A percentile compares a stretch with the other conserved stretches of the same genome.
phyloP scores from a whole-genome alignment of 2,797 vertebrate genomes.

The Poliocrania exsul region DNA sequence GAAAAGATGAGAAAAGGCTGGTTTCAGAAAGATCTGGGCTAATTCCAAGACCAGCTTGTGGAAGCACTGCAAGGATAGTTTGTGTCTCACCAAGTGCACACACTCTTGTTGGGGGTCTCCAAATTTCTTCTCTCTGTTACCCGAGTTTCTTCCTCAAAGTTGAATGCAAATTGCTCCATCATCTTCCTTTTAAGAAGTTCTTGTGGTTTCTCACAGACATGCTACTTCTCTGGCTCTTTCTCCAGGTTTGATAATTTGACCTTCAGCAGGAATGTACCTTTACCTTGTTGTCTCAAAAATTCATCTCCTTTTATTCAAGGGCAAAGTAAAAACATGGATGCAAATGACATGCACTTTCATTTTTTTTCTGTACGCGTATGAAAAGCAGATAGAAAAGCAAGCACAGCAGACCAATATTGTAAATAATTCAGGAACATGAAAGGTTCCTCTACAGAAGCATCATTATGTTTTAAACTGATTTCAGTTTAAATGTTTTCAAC shows the following conservation, averaged over 20 bases:
- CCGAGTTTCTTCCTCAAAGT: not conserved
- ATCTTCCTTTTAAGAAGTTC: not conserved
- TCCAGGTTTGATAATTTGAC: not conserved
- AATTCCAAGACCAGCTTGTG: not conserved
- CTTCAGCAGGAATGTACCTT: not conserved
- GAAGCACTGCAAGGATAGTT: not conserved
- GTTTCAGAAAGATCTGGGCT: not conserved
- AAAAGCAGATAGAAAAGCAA: slow-evolving; percentile 6
- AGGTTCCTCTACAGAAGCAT: slow-evolving; percentile 2
- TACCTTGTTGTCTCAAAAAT: not conserved
- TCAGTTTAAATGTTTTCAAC: not conserved
- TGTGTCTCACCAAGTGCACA: not conserved
- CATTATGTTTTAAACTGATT: slow-evolving; percentile 16
- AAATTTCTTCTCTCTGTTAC: not conserved
- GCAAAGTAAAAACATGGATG: not conserved
- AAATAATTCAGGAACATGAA: slow-evolving; percentile 15
- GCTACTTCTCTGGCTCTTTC: not conserved
- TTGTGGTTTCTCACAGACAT: not conserved
- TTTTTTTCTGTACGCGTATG: not conserved
- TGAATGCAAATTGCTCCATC: not conserved
- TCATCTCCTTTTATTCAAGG: not conserved
- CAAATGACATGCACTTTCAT: not conserved
- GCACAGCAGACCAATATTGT: not conserved
- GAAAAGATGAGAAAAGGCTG: not conserved
- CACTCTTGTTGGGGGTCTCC: not conserved